Evolutionary conservation across 2,797 vertebrate genomes (phyloP).

Genomic region (Sebastes glaucus): DNA sequence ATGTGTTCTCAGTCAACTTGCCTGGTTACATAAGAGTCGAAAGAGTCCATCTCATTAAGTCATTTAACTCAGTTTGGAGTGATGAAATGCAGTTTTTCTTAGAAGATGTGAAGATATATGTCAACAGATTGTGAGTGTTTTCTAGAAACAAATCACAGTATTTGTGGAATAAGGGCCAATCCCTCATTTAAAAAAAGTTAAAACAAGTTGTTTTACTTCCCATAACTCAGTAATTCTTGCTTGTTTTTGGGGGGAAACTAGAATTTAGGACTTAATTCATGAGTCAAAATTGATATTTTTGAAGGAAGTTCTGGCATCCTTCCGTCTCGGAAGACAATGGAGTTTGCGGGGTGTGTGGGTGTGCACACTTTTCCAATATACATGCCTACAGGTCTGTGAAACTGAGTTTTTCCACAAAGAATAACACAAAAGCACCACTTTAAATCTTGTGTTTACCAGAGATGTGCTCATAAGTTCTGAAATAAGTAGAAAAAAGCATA

Average conservation of each 20-base stretch:
- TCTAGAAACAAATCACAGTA: not conserved
- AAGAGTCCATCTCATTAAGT: not conserved
- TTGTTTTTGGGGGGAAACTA: not conserved
- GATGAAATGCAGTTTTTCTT: not conserved
- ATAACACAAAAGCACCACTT: no score
- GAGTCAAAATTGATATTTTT: not conserved
- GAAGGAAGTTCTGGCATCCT: not conserved
- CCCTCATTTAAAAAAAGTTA: not conserved
- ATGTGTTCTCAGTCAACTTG: constrained; percentile 53
- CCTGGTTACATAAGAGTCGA: constrained; percentile 44
- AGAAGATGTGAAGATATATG: not conserved
- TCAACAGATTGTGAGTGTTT: not conserved
- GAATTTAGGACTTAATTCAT: not conserved
- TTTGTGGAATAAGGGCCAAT: not conserved
- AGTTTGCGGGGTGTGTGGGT: not conserved
- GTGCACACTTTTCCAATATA: not conserved
- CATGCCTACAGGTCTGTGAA: no score
- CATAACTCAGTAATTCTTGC: not conserved
- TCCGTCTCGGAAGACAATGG: no score
- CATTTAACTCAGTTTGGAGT: not conserved
- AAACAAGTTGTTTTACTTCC: not conserved
- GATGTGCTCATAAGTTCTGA: no score
- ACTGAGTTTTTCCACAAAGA: not conserved
- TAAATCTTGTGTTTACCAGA: no score
- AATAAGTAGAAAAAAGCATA: no score